A percentile compares a stretch with the other conserved stretches of the same genome.
phyloP scores from a whole-genome alignment of 2,888 invertebrate genomes.

The Drosophila prolongata region DNA sequence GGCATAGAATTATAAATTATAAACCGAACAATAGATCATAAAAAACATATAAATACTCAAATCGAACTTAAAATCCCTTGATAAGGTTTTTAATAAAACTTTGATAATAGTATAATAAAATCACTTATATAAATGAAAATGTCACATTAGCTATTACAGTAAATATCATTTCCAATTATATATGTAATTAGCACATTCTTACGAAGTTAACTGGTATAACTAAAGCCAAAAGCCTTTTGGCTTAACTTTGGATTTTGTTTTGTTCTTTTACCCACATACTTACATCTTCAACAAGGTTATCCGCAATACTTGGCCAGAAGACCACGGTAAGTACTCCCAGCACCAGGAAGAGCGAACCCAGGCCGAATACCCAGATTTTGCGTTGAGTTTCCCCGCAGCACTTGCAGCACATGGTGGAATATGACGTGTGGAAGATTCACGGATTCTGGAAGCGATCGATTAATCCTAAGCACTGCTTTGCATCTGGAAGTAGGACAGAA shows the following conservation, averaged over 20 bases:
- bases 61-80: no score
- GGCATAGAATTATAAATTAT: not conserved
- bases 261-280: conserved; percentile 32
- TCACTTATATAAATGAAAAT: no score
- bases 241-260: no score
- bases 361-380: conserved; percentile 83
- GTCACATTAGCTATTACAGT: no score
- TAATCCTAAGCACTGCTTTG: conserved; percentile 9
- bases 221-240: no score
- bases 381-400: conserved; percentile 82
- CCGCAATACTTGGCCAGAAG: conserved; percentile 78
- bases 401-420: conserved; percentile 77
- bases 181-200: no score
- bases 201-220: not conserved
- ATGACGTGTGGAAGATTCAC: conserved; percentile 4
- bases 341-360: conserved; percentile 73
- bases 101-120: no score
- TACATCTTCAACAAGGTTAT: conserved; percentile 76
- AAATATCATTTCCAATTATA: no score
- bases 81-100: no score
- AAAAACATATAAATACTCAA: no score
- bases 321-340: conserved; percentile 77
- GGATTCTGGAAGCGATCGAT: conserved; percentile 1
- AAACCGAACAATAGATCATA: not conserved
- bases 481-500: conserved; percentile 27